phyloP scores from a whole-genome alignment of 2,797 vertebrate species.

The Hephaestus fuliginosus region DNA sequence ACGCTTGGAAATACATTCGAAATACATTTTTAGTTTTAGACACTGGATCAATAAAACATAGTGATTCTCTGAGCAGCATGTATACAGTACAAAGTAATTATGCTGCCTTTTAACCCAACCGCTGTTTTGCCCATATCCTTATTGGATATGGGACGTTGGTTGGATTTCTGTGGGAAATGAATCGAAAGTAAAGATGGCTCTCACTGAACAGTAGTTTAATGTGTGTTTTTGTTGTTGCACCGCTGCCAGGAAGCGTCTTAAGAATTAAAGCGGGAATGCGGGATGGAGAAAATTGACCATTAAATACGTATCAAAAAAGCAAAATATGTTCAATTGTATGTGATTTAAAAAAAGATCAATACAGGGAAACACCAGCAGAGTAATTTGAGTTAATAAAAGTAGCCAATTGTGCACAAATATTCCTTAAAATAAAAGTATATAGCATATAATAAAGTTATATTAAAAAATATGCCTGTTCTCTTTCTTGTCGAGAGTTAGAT shows the following conservation, averaged over 20 bases:
- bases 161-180: slow-evolving; percentile 21
- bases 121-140: background rate
- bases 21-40: background rate
- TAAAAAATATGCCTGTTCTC: background rate
- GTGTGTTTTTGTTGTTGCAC: slow-evolving; percentile 1
- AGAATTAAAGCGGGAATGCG: background rate
- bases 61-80: background rate
- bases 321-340: background rate
- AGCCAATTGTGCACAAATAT: background rate
- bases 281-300: background rate
- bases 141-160: slow-evolving; percentile 12
- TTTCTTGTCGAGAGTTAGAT: background rate
- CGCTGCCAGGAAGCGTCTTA: slow-evolving; percentile 18
- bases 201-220: background rate
- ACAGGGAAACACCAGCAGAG: background rate
- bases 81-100: slow-evolving; percentile 32
- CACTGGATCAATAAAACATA: slow-evolving; percentile 32
- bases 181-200: slow-evolving; percentile 4
- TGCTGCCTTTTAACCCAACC: slow-evolving; percentile 25
- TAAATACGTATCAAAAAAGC: background rate
- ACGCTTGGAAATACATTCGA: background rate
- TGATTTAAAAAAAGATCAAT: background rate
- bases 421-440: background rate
- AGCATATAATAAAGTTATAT: no score
- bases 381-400: background rate